phyloP scores from a whole-genome alignment of 1,140 invertebrate genomes.

The Augochlora pura region DNA sequence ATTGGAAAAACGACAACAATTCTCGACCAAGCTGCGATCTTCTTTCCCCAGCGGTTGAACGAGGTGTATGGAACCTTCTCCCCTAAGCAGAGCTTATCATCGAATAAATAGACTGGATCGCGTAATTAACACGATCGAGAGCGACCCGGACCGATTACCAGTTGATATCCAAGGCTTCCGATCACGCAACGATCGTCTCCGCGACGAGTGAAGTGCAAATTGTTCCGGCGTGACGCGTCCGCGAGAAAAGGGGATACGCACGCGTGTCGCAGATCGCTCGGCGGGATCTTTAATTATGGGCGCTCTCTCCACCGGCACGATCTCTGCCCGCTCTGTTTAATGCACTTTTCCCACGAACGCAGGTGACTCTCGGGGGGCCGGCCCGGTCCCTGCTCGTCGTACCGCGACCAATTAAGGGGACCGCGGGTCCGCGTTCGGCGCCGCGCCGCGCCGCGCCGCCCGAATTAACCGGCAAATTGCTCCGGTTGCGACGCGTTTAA shows the following conservation, averaged over 20 bases:
- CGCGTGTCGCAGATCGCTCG: not conserved
- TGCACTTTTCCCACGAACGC: constrained; percentile 52
- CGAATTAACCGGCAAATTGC: constrained; percentile 52
- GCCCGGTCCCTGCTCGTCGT: constrained; percentile 41
- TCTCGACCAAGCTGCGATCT: too few relatives aligned
- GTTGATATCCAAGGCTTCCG: not conserved
- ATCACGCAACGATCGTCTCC: not conserved
- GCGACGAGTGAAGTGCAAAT: not conserved
- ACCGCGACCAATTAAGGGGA: constrained; percentile 52
- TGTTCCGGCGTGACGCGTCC: not conserved
- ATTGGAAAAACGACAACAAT: too few relatives aligned
- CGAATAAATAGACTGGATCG: too few relatives aligned
- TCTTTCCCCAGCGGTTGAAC: too few relatives aligned
- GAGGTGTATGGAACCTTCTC: too few relatives aligned
- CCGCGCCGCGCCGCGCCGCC: not conserved
- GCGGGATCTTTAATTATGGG: constrained; percentile 28
- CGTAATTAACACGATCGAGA: too few relatives aligned
- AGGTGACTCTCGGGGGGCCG: constrained; percentile 20
- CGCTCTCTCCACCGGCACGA: constrained; percentile 28
- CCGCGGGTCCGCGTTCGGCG: not conserved
- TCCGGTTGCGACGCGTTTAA: not conserved
- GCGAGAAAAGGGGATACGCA: not conserved
- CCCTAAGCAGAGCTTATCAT: too few relatives aligned
- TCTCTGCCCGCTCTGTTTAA: constrained; percentile 36
- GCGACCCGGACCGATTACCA: not conserved